Conservation (phyloP, 2,888 invertebrate genomes). For the Rhabditoides inermis region DNA sequence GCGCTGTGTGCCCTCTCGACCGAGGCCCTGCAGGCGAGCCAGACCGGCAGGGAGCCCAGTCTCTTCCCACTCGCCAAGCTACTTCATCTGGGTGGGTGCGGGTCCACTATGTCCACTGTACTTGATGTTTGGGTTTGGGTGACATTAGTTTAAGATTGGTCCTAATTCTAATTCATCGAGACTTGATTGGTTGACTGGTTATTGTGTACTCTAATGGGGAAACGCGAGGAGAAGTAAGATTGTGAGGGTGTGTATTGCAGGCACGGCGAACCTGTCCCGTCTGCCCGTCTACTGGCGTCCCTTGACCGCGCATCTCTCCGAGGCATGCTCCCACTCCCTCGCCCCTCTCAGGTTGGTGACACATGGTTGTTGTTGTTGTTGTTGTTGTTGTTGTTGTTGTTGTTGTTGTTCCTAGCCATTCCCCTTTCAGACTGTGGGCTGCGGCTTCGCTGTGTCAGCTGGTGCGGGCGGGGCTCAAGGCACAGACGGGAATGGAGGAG, state of each 20-base stretch:
- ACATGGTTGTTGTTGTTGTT: background rate
- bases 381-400: background rate
- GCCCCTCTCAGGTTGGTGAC: background rate
- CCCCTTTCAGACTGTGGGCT: too few relatives aligned
- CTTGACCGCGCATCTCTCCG: conserved; percentile 84
- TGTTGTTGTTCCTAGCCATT: background rate
- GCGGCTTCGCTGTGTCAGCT: conserved; percentile 89
- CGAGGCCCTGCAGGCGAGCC: conserved; percentile 58
- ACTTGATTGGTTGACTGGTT: too few relatives aligned
- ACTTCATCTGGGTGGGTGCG: too few relatives aligned
- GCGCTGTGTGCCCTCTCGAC: conserved; percentile 88
- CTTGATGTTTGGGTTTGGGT: too few relatives aligned
- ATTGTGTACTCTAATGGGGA: too few relatives aligned
- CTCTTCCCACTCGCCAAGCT: conserved; percentile 92
- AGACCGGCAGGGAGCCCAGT: conserved; percentile 72
- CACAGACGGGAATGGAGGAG: conserved; percentile 19
- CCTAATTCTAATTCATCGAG: too few relatives aligned
- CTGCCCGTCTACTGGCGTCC: conserved; percentile 91
- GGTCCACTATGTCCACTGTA: too few relatives aligned
- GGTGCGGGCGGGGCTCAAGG: conserved; percentile 73
- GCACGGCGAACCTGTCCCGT: conserved; percentile 81
- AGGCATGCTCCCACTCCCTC: conserved; percentile 8
- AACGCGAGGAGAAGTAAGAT: too few relatives aligned
- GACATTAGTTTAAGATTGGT: too few relatives aligned
- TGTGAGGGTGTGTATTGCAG: too few relatives aligned